These are phyloP conservation scores for Tamias sibiricus DNA, from an alignment of 2,113 vertebrate species.

Conservation along the genomic window DNA sequence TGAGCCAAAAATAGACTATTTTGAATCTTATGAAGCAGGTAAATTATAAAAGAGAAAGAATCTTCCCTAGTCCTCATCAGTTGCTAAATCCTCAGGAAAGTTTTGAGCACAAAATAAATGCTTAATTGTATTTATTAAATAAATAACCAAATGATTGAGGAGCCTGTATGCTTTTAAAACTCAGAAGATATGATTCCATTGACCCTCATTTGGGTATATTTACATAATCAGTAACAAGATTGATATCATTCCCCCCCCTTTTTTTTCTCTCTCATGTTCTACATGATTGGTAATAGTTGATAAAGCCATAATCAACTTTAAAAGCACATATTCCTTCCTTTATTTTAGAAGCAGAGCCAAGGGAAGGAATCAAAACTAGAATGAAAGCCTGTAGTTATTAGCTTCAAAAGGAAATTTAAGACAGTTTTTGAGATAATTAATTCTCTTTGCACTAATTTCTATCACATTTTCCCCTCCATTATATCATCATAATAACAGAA, in stretches of 20 bases:
- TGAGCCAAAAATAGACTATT: background rate
- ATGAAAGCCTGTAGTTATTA: background rate
- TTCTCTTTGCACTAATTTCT: background rate
- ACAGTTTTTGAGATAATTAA: background rate
- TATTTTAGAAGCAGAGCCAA: background rate
- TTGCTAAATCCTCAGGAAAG: background rate
- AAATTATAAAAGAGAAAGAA: constrained; percentile 18
- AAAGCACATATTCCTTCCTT: background rate
- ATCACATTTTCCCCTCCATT: background rate
- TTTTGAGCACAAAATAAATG: constrained; percentile 26
- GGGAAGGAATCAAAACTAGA: background rate
- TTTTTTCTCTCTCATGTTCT: background rate
- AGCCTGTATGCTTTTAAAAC: background rate
- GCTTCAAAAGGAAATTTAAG: constrained; percentile 4
- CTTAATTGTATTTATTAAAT: background rate
- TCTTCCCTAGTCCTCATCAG: background rate
- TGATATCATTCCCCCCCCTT: background rate
- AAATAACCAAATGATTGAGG: background rate
- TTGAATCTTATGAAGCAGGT: background rate
- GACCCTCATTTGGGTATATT: background rate
- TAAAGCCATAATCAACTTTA: background rate
- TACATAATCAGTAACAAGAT: constrained; percentile 24
- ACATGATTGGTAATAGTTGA: background rate
- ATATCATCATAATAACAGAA: background rate
- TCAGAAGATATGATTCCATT: background rate